phyloP scores from a whole-genome alignment of 64 coral and sea anemone genomes.

The Montipora sp. region DNA sequence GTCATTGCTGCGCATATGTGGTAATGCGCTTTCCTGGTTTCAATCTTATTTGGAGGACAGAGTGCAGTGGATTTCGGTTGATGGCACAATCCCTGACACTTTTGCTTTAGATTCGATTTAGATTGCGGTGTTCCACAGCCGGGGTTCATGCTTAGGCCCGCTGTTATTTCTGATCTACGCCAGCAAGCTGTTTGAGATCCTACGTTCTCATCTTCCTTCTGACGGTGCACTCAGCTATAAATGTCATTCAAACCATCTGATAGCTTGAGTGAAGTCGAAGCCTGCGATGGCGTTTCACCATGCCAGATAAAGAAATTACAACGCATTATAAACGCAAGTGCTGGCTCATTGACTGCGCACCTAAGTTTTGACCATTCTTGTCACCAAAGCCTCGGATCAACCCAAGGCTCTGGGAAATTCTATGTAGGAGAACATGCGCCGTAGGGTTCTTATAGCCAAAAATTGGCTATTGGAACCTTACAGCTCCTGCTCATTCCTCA shows the following conservation, averaged over 20 bases:
- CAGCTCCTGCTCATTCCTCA: too few relatives aligned
- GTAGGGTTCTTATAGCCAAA: too few relatives aligned
- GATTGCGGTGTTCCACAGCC: neutral
- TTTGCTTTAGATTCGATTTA: neutral
- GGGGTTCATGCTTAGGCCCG: slow-evolving; percentile 9
- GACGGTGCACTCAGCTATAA: neutral
- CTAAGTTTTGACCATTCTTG: too few relatives aligned
- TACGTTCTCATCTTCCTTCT: neutral
- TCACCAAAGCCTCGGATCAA: too few relatives aligned
- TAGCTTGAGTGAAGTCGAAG: neutral
- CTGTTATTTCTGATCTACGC: neutral
- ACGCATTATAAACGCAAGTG: too few relatives aligned
- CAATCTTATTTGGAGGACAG: slow-evolving; percentile 4
- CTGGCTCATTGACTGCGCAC: too few relatives aligned
- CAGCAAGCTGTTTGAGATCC: neutral
- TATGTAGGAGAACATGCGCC: too few relatives aligned
- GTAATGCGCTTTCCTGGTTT: slow-evolving; percentile 32
- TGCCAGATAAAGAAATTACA: too few relatives aligned
- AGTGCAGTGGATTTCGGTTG: neutral
- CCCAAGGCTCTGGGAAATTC: too few relatives aligned
- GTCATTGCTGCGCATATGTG: slow-evolving; percentile 15
- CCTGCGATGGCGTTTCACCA: neutral
- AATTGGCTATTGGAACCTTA: too few relatives aligned
- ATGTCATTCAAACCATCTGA: too few relatives aligned
- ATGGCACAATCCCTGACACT: neutral